phyloP scores from a whole-genome alignment of 2,888 invertebrate species.

The Leptinotarsa peninsularis region DNA sequence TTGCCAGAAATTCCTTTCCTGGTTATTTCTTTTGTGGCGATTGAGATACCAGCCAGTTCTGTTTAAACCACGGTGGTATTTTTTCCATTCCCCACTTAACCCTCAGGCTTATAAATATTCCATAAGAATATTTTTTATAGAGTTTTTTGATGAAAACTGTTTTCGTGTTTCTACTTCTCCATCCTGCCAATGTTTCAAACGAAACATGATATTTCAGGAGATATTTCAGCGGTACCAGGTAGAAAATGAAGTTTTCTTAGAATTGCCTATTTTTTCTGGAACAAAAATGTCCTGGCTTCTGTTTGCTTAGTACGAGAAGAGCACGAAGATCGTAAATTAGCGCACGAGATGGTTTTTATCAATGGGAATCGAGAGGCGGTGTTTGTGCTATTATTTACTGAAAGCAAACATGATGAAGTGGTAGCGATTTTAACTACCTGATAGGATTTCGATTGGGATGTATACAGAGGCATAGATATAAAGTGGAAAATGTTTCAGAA shows the following conservation, averaged over 20 bases:
- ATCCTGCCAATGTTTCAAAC: too few relatives aligned
- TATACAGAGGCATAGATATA: conserved; percentile 17
- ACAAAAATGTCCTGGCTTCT: conserved; percentile 36
- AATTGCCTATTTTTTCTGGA: background rate
- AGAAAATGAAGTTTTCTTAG: background rate
- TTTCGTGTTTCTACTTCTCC: too few relatives aligned
- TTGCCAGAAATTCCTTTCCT: too few relatives aligned
- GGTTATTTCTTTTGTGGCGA: too few relatives aligned
- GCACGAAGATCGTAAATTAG: conserved; percentile 29
- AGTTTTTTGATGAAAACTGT: too few relatives aligned
- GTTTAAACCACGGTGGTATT: too few relatives aligned
- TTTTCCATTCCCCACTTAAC: too few relatives aligned
- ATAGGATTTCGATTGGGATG: conserved; percentile 27
- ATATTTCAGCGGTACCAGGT: too few relatives aligned
- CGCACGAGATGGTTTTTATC: conserved; percentile 47
- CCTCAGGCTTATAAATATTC: too few relatives aligned
- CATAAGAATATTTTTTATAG: too few relatives aligned
- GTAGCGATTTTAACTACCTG: conserved; percentile 50
- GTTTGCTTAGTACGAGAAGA: conserved; percentile 40
- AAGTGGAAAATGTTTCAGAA: background rate
- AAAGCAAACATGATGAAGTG: conserved; percentile 58
- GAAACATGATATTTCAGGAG: too few relatives aligned
- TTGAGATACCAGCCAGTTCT: too few relatives aligned
- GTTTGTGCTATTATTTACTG: conserved; percentile 54
- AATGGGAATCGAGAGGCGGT: conserved; percentile 53